Percentiles rank a stretch among this genome's conserved stretches.
phyloP scores from a whole-genome alignment of 2,797 vertebrate species.

The Cyprinodon diabolis region DNA sequence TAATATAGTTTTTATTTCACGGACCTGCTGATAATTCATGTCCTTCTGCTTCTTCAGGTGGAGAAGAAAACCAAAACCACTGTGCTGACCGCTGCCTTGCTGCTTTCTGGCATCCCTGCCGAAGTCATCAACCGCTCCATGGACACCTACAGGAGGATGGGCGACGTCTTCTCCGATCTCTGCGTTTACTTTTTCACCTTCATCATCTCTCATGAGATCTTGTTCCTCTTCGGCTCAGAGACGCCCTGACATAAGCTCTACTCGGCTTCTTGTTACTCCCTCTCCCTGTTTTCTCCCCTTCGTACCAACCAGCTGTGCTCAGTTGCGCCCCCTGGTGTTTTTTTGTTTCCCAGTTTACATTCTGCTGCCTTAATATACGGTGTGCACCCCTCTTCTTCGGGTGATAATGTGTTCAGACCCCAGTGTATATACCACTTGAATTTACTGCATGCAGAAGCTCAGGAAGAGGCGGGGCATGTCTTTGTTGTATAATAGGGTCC shows the following conservation, averaged over 20 bases:
- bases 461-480: background rate
- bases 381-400: slow-evolving; percentile 7
- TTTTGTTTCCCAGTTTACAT: slow-evolving; percentile 4
- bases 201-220: slow-evolving; percentile 90
- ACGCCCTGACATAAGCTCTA: slow-evolving; percentile 45
- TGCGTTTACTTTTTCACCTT: slow-evolving; percentile 98
- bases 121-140: slow-evolving; percentile 97
- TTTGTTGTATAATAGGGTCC: slow-evolving; percentile 11
- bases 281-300: slow-evolving; percentile 8
- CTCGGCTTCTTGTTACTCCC: background rate
- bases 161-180: slow-evolving; percentile 96
- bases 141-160: slow-evolving; percentile 98
- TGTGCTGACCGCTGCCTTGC: slow-evolving; percentile 90
- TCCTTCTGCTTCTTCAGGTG: slow-evolving; percentile 72
- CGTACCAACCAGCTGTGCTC: slow-evolving; percentile 38
- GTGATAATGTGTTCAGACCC: slow-evolving; percentile 8
- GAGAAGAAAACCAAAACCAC: slow-evolving; percentile 94
- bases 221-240: slow-evolving; percentile 83
- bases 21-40: background rate
- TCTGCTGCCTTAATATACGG: slow-evolving; percentile 21
- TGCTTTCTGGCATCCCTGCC: slow-evolving; percentile 94
- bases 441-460: slow-evolving; percentile 10
- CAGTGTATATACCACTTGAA: slow-evolving; percentile 15
- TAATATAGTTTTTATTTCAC: background rate
- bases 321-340: slow-evolving; percentile 10